These are phyloP conservation scores for Desoria tigrina DNA, from an alignment of 2,888 invertebrate species.

Conservation along the genomic window DNA sequence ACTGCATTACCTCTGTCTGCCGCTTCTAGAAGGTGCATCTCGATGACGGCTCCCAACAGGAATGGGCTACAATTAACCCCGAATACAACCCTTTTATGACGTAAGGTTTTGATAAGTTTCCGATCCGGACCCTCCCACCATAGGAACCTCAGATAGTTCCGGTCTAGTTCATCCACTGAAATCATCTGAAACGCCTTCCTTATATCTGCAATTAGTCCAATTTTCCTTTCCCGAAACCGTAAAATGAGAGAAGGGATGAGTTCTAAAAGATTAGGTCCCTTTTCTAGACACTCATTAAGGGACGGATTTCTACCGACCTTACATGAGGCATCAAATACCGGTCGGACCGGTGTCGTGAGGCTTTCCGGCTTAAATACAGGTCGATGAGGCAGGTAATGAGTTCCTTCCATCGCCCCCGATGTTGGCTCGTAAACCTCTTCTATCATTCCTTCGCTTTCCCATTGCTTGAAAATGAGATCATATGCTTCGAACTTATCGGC, in stretches of 20 bases:
- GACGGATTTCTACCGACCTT: too few species aligned
- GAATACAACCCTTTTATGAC: constrained; percentile 30
- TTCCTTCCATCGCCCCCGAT: not conserved
- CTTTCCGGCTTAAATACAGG: too few species aligned
- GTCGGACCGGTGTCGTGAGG: constrained; percentile 43
- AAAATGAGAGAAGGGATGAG: constrained; percentile 31
- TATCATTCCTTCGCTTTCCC: constrained; percentile 51
- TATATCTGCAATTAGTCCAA: constrained; percentile 51
- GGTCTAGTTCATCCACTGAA: constrained; percentile 45
- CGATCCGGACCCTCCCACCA: constrained; percentile 36
- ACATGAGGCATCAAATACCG: too few species aligned
- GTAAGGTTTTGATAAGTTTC: constrained; percentile 3
- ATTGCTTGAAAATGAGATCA: constrained; percentile 25
- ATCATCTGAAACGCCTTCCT: constrained; percentile 55
- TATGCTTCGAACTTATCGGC: constrained; percentile 18
- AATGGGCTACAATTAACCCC: constrained; percentile 26
- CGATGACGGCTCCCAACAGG: too few species aligned
- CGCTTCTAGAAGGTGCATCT: constrained; percentile 16
- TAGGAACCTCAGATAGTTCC: constrained; percentile 54
- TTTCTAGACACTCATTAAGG: constrained; percentile 47
- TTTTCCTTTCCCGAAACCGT: constrained; percentile 29
- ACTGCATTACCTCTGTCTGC: not conserved
- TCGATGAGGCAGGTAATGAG: constrained; percentile 41
- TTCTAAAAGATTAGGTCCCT: constrained; percentile 41
- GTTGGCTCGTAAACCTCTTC: constrained; percentile 48